Base-by-base conservation (phyloP, 2,888 invertebrate species). In the Girardia tigrina region DNA sequence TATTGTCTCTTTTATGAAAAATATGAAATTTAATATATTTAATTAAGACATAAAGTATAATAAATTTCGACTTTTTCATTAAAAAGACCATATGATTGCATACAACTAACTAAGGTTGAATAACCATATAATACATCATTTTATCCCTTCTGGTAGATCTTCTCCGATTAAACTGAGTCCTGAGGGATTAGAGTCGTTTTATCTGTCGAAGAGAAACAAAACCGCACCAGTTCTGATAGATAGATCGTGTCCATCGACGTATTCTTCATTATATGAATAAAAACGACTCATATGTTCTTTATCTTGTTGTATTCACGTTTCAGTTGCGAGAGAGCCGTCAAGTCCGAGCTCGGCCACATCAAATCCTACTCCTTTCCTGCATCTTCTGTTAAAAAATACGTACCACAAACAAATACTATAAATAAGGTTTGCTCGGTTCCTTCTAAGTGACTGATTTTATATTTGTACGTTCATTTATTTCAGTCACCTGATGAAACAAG, bases 111-210 rank as follows among this genome's bases (percentile, higher is more conserved):
- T n/a, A n/a, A n/a, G n/a, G n/a, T n/a, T n/a, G n/a, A n/a, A n/a
- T n/a, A n/a, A n/a, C n/a, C n/a, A n/a, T n/a, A n/a, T n/a, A n/a
- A n/a, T n/a, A n/a, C n/a, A n/a, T n/a, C n/a, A n/a, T n/a, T n/a
- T n/a, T n/a, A n/a, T n/a, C n/a, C n/a, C n/a, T n/a, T n/a, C n/a
- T n/a, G n/a, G 23, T 16, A 56, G 56, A n/a, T 56, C 56, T 56
- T 56, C 56, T 56, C 56, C 56, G n/a, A 56, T 56, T 20, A 56
- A 56, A 56, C 23, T 56, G 23, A 56, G 23, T n/a, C 56, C 56
- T 2, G n/a, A 16, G 4, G 56, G 56, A 4, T 56, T 56, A 16
- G 56, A 56, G n/a, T 8, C 56, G 23, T 56, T 56, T 56, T 56
- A 56, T 56, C 56, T 56, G n/a, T 6, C 4, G 6, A 4, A 16